Evolutionary conservation across 2,888 invertebrate genomes (phyloP).

Genomic region (Tinea semifulvella): DNA sequence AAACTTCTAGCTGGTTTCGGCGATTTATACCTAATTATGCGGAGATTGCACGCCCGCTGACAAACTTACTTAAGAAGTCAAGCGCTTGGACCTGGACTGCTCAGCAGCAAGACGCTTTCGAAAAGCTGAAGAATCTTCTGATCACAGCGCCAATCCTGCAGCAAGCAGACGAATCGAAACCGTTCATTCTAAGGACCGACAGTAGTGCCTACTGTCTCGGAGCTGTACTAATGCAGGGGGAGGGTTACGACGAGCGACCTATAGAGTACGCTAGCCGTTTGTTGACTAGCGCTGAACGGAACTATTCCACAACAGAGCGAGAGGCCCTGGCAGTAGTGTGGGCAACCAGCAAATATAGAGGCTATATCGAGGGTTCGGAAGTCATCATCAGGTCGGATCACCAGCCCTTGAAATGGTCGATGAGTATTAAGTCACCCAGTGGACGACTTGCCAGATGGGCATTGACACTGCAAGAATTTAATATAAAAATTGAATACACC

Average conservation of each 20-base stretch:
- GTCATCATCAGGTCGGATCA: conserved; percentile 39
- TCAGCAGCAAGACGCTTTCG: conserved; percentile 21
- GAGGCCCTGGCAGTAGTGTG: conserved; percentile 31
- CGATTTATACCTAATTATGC: conserved; percentile 30
- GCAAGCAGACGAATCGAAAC: conserved; percentile 18
- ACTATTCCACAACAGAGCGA: conserved; percentile 33
- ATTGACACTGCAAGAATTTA: conserved; percentile 31
- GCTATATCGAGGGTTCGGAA: conserved; percentile 38
- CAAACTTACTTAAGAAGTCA: conserved; percentile 24
- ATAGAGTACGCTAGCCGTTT: conserved; percentile 26
- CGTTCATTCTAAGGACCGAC: conserved; percentile 19
- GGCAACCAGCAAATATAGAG: conserved; percentile 32
- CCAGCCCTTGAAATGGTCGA: conserved; percentile 36
- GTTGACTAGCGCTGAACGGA: conserved; percentile 25
- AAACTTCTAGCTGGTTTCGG: conserved; percentile 22
- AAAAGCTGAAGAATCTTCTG: conserved; percentile 20
- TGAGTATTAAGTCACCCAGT: conserved; percentile 32
- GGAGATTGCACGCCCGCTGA: conserved; percentile 21
- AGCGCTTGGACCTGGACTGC: conserved; percentile 22
- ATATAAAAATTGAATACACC: conserved; percentile 29
- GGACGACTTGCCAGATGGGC: conserved; percentile 43
- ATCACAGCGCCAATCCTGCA: conserved; percentile 20
- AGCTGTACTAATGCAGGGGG: conserved; percentile 19
- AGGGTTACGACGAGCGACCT: conserved; percentile 18
- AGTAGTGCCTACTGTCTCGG: conserved; percentile 21